Evolutionary conservation across 2,888 invertebrate genomes (phyloP).

Genomic region (Osmoderma eremita): DNA sequence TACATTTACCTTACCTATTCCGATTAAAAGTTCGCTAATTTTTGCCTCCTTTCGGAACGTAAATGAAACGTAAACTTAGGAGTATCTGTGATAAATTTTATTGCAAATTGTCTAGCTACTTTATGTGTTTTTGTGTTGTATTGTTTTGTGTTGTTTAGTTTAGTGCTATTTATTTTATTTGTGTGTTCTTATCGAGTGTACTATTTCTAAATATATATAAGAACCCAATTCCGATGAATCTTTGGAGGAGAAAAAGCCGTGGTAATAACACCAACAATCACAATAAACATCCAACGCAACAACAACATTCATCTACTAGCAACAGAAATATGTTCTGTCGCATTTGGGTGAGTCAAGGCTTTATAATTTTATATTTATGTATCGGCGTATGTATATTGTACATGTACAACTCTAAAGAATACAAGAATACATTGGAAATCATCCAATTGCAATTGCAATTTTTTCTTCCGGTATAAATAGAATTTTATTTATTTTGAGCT

Average conservation of each 20-base stretch:
- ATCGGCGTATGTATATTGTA: no score
- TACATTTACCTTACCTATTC: no score
- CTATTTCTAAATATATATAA: neutral
- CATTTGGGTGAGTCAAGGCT: conserved; percentile 57
- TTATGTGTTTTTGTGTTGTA: conserved; percentile 17
- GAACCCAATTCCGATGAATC: conserved; percentile 49
- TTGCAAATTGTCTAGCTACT: neutral
- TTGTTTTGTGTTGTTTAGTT: conserved; percentile 3
- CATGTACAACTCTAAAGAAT: no score
- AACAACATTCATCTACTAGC: conserved; percentile 41
- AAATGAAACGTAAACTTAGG: neutral
- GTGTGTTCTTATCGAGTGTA: neutral
- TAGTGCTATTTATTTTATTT: conserved; percentile 19
- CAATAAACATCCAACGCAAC: conserved; percentile 1
- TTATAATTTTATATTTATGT: neutral
- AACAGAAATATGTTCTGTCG: conserved; percentile 56
- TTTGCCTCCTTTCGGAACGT: no score
- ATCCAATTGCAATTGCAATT: neutral
- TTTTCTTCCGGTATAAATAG: neutral
- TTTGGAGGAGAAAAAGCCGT: conserved; percentile 44
- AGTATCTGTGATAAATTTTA: conserved; percentile 1
- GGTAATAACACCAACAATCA: neutral
- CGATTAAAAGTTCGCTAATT: no score
- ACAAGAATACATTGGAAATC: neutral
- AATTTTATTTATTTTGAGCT: neutral